Evolutionary conservation across 37 sponge, comb jelly and placozoan species (phyloP), one percentile per base, ranked within the genome.

Genomic region (Diacarnus erythraeanus): DNA sequence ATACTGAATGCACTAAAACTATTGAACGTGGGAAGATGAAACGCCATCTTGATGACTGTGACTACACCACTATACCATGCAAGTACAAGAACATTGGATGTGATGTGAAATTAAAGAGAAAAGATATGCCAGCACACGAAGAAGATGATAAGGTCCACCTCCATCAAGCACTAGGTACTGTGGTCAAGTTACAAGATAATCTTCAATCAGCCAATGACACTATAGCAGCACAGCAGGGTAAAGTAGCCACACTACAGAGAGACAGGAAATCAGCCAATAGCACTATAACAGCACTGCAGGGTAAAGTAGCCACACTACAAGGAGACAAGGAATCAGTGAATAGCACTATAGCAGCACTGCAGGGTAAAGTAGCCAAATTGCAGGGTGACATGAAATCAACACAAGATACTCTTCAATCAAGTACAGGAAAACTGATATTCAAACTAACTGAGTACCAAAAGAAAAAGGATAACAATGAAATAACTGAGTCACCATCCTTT

Each of bases 81-180:
- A 74, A 71, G 1, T 82, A 82, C 34, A 29, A 31, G 4, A 63
- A 47, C 15, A 66, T 82, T 51, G 83, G 83, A 17, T 82, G 83
- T 33, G 22, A 51, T 18, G 51, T 27, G 23, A 21, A 35, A 26
- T 9, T 64, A 20, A 31, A 10, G 26, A 40, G 75, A 5, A 51
- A 40, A 27, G 64, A 61, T 22, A 22, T 74, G 37, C 18, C 25
- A 15, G 20, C 37, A 12, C 83, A 82, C 67, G 83, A 82, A 63
- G 33, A 65, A 35, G 51, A 37, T 22, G 33, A 65, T 30, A 65
- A 65, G 9, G 29, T 31, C 35, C 66, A 65, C 34, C 9, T 65
- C 31, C 34, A 31, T 5, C 9, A 30, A 17, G 66, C 74, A 35
- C 18, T 40, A 3, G 30, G n/a, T 3, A 41, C 23, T 1, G 31